A percentile compares a stretch with the other conserved stretches of the same genome.
phyloP scores from a whole-genome alignment of 1,140 invertebrate species.

The Eupeodes corollae region DNA sequence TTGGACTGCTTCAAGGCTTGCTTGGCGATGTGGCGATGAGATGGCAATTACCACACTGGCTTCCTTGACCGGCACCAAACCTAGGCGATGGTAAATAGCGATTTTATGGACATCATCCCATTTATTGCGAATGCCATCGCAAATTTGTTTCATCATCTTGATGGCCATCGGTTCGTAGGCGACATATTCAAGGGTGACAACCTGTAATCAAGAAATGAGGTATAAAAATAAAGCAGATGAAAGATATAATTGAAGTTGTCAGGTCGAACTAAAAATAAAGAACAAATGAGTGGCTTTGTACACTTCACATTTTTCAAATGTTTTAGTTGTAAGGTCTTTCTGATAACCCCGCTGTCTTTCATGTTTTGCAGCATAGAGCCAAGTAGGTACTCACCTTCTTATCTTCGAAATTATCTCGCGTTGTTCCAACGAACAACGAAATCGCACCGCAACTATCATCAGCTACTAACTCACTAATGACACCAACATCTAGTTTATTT shows the following conservation, averaged over 20 bases:
- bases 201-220: slow-evolving; percentile 43
- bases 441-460: slow-evolving; percentile 73
- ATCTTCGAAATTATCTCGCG: slow-evolving; percentile 77
- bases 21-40: slow-evolving; percentile 74
- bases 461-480: slow-evolving; percentile 53
- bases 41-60: slow-evolving; percentile 83
- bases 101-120: slow-evolving; percentile 67
- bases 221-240: background rate
- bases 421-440: slow-evolving; percentile 84
- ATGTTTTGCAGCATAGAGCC: background rate
- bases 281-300: background rate
- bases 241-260: no score
- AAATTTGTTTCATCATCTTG: slow-evolving; percentile 72
- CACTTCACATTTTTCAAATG: no score
- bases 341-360: no score
- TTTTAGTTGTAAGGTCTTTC: no score
- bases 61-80: slow-evolving; percentile 75
- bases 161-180: slow-evolving; percentile 86
- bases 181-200: slow-evolving; percentile 79
- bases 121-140: slow-evolving; percentile 52
- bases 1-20: slow-evolving; percentile 69
- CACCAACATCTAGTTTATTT: slow-evolving; percentile 55
- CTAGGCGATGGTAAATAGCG: slow-evolving; percentile 71
- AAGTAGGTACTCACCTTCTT: slow-evolving; percentile 49
- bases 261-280: no score